Evolutionary conservation across 2,888 invertebrate genomes (phyloP), one percentile per base, ranked within the genome.

Genomic region (Agrenia bidenticulata): DNA sequence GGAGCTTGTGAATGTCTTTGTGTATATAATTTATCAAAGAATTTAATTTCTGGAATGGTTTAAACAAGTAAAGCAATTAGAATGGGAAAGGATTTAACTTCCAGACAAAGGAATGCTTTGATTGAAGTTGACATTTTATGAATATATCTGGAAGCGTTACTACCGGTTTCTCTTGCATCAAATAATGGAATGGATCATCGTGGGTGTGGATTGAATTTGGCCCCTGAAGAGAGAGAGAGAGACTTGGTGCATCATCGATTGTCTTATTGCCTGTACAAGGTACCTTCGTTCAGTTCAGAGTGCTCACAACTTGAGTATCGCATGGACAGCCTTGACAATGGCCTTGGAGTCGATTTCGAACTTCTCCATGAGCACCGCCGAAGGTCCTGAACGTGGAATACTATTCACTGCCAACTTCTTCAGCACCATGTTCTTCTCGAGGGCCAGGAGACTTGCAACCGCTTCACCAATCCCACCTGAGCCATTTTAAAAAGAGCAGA

Each of bases 401-500:
- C 84, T 86, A 9, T 83, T 82, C 27, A 98, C 94, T 73, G 86
- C 93, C 73, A 98, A 80, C 79, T 89, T 89, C 78, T 87, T 87
- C 61, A 94, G 87, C 1, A 87, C 78, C 58, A 90, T 84, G 78
- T 88, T 85, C 1, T 86, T 85, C 77, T 89, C 85, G 74, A 85
- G 81, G 1, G 91, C 86, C 65, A 95, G 83, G 7, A 90, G 93
- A 0, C 89, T 87, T 15, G 89, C 80, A 9, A 98, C 97, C 19
- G 98, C 96, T 80, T 99, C 98, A 67, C 99, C 99, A 62, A 99
- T 79, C 59, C 99, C 99, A 70, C 99, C 92, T 87, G 79, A 39
- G 15, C 15, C 41, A 39, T 39, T n/a, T n/a, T n/a, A n/a, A 15
- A 39, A 39, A 13, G 41, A 11, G 15, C 41, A 39, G 11, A 15